Base-by-base conservation (phyloP, 2,113 vertebrate species). In the Aplodontia rufa region DNA sequence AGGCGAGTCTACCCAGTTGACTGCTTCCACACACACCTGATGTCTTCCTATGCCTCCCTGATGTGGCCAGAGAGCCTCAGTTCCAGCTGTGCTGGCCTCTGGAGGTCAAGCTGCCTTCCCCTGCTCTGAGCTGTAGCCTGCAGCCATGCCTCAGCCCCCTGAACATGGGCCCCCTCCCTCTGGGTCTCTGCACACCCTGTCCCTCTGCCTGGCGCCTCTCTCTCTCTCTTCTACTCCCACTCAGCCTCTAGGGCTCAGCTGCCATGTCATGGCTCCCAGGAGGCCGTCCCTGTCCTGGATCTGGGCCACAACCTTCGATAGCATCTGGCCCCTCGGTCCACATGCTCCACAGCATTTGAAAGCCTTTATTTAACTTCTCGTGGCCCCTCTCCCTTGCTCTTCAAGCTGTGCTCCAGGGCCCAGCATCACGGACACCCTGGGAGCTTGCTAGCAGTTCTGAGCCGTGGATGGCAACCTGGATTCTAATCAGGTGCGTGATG, bases 321-420 rank as follows among this genome's bases (percentile, higher is more conserved):
- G 68, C 74, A 30, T 4, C 11, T 1, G 11, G 64, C 37, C 37
- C 24, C 3, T 20, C 64, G 37, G 85, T 66, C 71, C 13, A 7
- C 0, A 0, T 0, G 26, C 3, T 4, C 26, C 2, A 0, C 0
- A 0, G 8, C 47, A 47, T 76, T 35, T 22, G 28, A 4, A 37
- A 53, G 13, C 30, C 20, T 14, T 60, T 0, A 19, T 53, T 45
- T 32, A 62, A 5, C 3, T 26, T 45, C 78, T 47, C 20, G 32
- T 1, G 53, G 24, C 12, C 22, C 68, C 7, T 8, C n/a, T 5
- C 5, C 24, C 14, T 30, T 1, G 1, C 5, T 69, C 47, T 53
- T 83, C 37, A 40, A 26, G 28, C 8, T 49, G 83, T n/a, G 30
- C 62, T 37, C 47, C 11, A 0, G 35, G 68, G 16, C 49, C 62